Conservation (phyloP, 2,888 invertebrate genomes). For the Zonitis immaculata region DNA sequence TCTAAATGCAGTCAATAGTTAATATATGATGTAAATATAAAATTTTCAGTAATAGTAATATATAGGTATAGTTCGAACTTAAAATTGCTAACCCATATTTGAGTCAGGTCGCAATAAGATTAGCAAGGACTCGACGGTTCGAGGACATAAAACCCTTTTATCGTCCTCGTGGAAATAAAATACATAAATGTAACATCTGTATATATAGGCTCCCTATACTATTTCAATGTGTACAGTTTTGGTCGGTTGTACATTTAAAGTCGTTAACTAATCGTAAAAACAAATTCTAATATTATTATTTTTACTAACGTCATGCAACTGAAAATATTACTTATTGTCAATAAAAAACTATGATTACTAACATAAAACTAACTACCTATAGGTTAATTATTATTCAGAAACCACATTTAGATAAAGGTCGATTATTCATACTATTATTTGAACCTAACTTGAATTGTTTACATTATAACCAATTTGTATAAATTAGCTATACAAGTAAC, state of each 20-base stretch:
- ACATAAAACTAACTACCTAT: slow-evolving; percentile 1
- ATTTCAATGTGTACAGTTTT: slow-evolving; percentile 2
- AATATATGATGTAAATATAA: slow-evolving; percentile 18
- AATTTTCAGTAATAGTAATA: slow-evolving; percentile 20
- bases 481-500: neutral
- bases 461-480: neutral
- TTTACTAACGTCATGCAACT: slow-evolving; percentile 11
- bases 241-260: slow-evolving; percentile 23
- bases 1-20: slow-evolving; percentile 14
- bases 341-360: slow-evolving; percentile 12
- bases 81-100: slow-evolving; percentile 28
- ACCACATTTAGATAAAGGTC: neutral
- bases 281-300: no score
- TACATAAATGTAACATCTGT: slow-evolving; percentile 29
- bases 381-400: neutral
- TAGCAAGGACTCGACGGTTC: slow-evolving; percentile 26
- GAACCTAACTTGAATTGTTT: neutral
- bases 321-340: slow-evolving; percentile 17
- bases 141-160: slow-evolving; percentile 31
- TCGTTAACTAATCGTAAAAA: slow-evolving; percentile 29
- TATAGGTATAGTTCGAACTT: slow-evolving; percentile 21
- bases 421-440: neutral
- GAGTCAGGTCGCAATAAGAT: slow-evolving; percentile 30
- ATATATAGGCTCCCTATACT: slow-evolving; percentile 17
- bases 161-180: slow-evolving; percentile 29